phyloP scores from a whole-genome alignment of 2,113 vertebrate species.

The Pogonocichla stellata region DNA sequence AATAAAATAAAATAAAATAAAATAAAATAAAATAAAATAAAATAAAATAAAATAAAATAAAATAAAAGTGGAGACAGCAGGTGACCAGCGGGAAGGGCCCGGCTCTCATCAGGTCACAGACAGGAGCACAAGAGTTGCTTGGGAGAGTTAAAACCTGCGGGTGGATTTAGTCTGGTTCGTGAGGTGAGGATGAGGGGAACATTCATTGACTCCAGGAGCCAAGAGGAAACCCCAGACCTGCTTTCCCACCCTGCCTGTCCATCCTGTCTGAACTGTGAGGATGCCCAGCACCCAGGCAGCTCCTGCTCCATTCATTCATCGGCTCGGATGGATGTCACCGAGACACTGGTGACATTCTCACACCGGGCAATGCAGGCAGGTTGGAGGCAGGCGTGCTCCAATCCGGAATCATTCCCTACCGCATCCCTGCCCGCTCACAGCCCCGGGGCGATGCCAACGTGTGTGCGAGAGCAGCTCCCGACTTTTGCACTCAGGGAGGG shows the following conservation, averaged over 20 bases:
- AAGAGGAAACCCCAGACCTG: background rate
- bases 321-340: background rate
- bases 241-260: background rate
- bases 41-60: background rate
- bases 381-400: background rate
- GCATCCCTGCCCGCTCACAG: background rate
- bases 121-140: background rate
- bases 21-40: no score
- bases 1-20: background rate
- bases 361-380: background rate
- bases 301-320: conserved; percentile 25
- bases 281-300: background rate
- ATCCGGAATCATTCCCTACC: rapidly evolving
- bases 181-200: background rate
- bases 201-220: background rate
- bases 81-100: background rate
- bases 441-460: background rate
- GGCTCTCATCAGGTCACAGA: background rate
- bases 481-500: background rate
- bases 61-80: background rate
- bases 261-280: background rate
- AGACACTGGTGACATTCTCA: background rate
- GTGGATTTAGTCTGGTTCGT: background rate
- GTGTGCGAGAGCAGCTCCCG: background rate
- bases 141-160: background rate